Base-by-base conservation (phyloP, 2,113 vertebrate species). In the Peromyscus polionotus region DNA sequence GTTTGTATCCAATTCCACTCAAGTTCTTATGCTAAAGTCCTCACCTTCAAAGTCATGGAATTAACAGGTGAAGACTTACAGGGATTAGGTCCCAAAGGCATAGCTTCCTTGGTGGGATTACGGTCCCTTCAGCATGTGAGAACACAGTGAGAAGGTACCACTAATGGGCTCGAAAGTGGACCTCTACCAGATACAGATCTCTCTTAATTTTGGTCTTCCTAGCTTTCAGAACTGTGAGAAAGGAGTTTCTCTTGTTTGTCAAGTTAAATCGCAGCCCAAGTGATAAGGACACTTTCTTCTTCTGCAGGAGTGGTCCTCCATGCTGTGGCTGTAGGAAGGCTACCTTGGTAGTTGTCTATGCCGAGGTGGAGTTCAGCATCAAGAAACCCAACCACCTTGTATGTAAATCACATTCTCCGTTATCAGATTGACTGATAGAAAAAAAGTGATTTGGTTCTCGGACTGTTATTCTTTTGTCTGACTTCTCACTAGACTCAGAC, bases 381-480 rank as follows among this genome's bases (percentile, higher is more conserved):
- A 45, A 48, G 65, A 95, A 72, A 72, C 3, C 31, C 73, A 75
- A 0, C 67, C 51, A 2, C 33, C 59, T 94, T 42, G 0, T 36
- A 5, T 36, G 4, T 61, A 90, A 93, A 45, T 45, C 26, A 5
- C n/a, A 11, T 59, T 91, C 80, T 92, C 26, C 26, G 54, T 3
- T 14, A 81, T 45, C 84, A 90, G 22, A 22, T 87, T 96, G 45
- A 57, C 68, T 19, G 42, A 12, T 3, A 45, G 39, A 19, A 19
- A 54, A 68, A 28, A 42, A 19, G 42, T 19, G 73, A 63, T 65
- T 72, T 92, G 0, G 17, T 77, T 89, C 31, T 42, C 61, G 5
- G 2, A 28, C 42, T 36, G 54, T 70, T 90, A 22, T 45, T 76
- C 59, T 97, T 91, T 48, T 31, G 65, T 97, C 17, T 94, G 51